These are phyloP conservation scores for Lipophrys pholis DNA, from an alignment of 2,113 vertebrate species.

Conservation along the genomic window DNA sequence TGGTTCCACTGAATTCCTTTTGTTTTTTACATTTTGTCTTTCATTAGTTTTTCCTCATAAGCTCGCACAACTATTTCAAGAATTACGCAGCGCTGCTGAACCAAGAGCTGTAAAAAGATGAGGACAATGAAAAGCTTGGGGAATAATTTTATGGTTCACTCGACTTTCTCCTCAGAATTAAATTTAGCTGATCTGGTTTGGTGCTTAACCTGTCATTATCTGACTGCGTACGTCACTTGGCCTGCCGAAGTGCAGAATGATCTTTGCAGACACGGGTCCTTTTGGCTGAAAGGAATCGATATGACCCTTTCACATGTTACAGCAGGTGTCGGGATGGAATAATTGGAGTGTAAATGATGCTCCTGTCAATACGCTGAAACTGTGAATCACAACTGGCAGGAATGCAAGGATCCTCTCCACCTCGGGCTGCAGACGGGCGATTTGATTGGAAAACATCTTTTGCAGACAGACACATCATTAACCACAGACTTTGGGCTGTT, in stretches of 20 bases:
- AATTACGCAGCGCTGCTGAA: background rate
- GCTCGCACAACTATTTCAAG: background rate
- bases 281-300: conserved; percentile 7
- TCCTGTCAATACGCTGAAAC: conserved; percentile 34
- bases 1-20: too few species aligned
- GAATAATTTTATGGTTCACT: background rate
- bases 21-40: too few species aligned
- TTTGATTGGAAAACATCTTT: conserved; percentile 39
- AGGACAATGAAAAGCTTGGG: background rate
- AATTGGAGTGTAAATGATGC: conserved; percentile 37
- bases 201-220: too few species aligned
- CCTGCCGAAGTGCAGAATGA: background rate
- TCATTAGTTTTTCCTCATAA: too few species aligned
- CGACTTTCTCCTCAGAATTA: background rate
- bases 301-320: background rate
- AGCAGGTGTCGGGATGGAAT: conserved; percentile 8
- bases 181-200: background rate
- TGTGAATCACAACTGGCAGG: conserved; percentile 36
- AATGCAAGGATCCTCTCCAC: conserved; percentile 24
- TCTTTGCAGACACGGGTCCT: background rate
- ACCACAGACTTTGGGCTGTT: conserved; percentile 9
- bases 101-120: background rate
- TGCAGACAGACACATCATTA: conserved; percentile 35
- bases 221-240: background rate
- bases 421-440: conserved; percentile 24